Conservation (phyloP, 2,113 vertebrate species). For the Balaeniceps rex region DNA sequence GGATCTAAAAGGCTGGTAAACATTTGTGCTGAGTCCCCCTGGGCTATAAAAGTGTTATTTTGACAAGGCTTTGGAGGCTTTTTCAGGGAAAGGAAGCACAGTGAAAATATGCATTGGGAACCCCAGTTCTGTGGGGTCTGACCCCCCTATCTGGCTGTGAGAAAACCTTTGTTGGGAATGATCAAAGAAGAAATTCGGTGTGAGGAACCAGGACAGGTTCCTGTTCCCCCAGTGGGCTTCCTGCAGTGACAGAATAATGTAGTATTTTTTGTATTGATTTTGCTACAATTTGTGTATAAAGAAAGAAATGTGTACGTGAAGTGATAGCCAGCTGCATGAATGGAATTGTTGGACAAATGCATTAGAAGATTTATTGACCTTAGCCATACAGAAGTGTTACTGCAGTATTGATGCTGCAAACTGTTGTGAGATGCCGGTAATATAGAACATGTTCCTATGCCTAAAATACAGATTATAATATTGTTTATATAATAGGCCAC, state of each 20-base stretch:
- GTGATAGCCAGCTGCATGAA: neutral
- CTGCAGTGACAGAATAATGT: neutral
- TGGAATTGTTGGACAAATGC: neutral
- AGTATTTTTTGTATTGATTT: neutral
- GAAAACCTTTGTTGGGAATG: neutral
- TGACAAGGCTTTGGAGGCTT: neutral
- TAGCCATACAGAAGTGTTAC: neutral
- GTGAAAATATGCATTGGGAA: neutral
- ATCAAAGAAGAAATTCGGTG: neutral
- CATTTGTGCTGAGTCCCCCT: neutral
- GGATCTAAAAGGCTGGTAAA: neutral
- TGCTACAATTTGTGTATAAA: neutral
- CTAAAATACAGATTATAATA: neutral
- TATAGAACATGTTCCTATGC: neutral
- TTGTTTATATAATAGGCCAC: constrained; percentile 33
- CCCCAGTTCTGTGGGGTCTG: neutral
- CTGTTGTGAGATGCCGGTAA: neutral
- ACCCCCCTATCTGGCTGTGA: neutral
- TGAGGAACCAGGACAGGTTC: neutral
- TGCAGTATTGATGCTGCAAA: neutral
- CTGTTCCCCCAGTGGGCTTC: neutral
- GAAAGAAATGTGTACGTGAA: neutral
- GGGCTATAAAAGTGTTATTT: neutral
- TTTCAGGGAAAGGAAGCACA: neutral
- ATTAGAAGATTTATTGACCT: neutral